Evolutionary conservation across 2,113 vertebrate genomes (phyloP), one percentile per base, ranked within the genome.

Genomic region (Axis porcinus): DNA sequence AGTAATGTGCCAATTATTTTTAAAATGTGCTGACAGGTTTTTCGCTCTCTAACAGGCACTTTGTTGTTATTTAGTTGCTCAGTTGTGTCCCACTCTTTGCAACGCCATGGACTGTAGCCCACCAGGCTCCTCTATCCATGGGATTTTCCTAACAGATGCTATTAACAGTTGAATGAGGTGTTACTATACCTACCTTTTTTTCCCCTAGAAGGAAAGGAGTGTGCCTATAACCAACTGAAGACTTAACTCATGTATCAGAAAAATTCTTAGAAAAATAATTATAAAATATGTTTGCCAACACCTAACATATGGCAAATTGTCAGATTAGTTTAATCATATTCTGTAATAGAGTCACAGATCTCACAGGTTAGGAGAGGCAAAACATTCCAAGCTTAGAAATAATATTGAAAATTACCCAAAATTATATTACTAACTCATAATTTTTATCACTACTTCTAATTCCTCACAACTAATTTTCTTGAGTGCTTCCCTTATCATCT

Each of bases 391-490:
- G 67, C 57, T 70, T 91, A 91, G 64, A 94, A 78, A 57, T 94
- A 86, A 82, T 91, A 88, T 55, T 94, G 62, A 93, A 81, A 82
- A 33, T 90, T 96, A 86, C 25, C 62, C 52, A 30, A 95, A 96
- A 82, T 67, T 85, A 23, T 36, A 76, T 91, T 88, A 70, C 30
- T 93, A 93, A 88, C 64, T 93, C 47, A 81, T 82, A 76, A 85
- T 78, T 85, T 88, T 57, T 86, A 82, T 64, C 83, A 95, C 14
- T 95, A 19, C 36, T 83, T 95, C 11, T 78, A 58, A 74, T 97
- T 89, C 52, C 50, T 93, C 43, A 89, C 47, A 84, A 43, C n/a
- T 47, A 54, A 8, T 93, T 96, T 94, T 36, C 64, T 62, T 97
- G 19, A 81, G 78, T 76, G 78, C 14, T 58, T 93, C 36, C 36